Percentiles rank a stretch among this genome's conserved stretches.
These are phyloP conservation scores for Myripristis murdjan DNA, from an alignment of 2,797 vertebrate genomes.

Conservation along the genomic window DNA sequence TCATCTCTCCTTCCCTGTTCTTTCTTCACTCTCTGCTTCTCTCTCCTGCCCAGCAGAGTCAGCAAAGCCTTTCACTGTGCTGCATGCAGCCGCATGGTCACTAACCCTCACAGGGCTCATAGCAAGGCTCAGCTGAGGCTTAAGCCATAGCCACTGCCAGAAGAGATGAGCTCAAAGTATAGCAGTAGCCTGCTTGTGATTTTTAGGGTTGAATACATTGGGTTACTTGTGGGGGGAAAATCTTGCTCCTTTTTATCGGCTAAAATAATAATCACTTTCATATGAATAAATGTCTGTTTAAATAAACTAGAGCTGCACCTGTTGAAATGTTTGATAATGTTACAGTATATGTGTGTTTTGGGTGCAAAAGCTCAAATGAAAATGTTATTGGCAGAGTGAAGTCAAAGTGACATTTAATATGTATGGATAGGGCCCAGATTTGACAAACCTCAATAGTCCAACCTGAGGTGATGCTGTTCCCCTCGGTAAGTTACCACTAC, in stretches of 20 bases:
- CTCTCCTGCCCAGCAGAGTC: slow-evolving; percentile 33
- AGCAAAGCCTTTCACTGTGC: slow-evolving; percentile 33
- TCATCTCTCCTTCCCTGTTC: slow-evolving; percentile 26
- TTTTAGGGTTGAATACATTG: slow-evolving; percentile 8
- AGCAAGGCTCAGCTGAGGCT: slow-evolving; percentile 52
- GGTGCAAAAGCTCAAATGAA: too few relatives aligned
- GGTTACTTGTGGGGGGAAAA: slow-evolving; percentile 13
- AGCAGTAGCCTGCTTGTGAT: slow-evolving; percentile 33
- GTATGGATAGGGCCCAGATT: too few relatives aligned
- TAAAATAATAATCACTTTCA: too few relatives aligned
- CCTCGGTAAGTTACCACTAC: too few relatives aligned
- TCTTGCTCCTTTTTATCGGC: too few relatives aligned
- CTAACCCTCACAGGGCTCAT: slow-evolving; percentile 50
- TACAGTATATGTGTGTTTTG: too few relatives aligned
- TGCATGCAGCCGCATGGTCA: slow-evolving; percentile 29
- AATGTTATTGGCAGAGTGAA: too few relatives aligned
- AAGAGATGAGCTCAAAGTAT: slow-evolving; percentile 38
- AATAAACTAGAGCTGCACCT: too few relatives aligned
- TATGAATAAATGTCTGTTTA: not conserved
- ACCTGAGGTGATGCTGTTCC: too few relatives aligned
- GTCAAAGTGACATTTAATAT: too few relatives aligned
- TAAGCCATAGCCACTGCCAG: slow-evolving; percentile 36
- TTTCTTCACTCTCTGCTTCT: slow-evolving; percentile 17
- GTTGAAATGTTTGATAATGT: too few relatives aligned
- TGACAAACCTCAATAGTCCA: too few relatives aligned